These are phyloP conservation scores for Oenanthe oenanthe DNA, from an alignment of 2,113 vertebrate species.

Conservation along the genomic window DNA sequence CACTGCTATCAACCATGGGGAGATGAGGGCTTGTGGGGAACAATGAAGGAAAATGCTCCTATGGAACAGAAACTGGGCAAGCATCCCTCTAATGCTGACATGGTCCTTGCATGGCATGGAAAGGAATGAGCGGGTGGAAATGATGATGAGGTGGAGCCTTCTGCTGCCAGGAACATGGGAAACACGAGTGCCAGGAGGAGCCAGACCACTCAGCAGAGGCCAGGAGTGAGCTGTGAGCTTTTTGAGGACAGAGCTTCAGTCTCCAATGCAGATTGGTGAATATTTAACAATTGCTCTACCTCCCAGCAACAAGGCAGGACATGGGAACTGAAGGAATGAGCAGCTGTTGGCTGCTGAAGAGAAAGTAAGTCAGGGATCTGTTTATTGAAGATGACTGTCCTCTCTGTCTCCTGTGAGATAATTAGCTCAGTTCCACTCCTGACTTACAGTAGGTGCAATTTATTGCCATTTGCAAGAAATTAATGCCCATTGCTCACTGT, in stretches of 20 bases:
- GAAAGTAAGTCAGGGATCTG: not conserved
- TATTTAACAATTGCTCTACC: not conserved
- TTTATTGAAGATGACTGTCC: not conserved
- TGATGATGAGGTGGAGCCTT: accelerated
- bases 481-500: not conserved
- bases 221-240: not conserved
- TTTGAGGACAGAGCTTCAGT: not conserved
- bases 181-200: not conserved
- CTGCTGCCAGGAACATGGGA: not conserved
- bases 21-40: accelerated
- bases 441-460: not conserved
- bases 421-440: not conserved
- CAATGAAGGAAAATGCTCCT: accelerated
- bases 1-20: accelerated
- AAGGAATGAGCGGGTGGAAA: accelerated
- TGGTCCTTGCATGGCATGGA: not conserved
- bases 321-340: not conserved
- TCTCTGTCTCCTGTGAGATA: not conserved
- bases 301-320: not conserved
- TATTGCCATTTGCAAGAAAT: not conserved
- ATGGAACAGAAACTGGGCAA: not conserved
- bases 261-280: not conserved
- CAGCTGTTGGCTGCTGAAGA: accelerated
- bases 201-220: accelerated
- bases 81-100: not conserved